These are phyloP conservation scores for Gallinago undulata DNA, from an alignment of 2,113 vertebrate genomes.

Conservation along the genomic window DNA sequence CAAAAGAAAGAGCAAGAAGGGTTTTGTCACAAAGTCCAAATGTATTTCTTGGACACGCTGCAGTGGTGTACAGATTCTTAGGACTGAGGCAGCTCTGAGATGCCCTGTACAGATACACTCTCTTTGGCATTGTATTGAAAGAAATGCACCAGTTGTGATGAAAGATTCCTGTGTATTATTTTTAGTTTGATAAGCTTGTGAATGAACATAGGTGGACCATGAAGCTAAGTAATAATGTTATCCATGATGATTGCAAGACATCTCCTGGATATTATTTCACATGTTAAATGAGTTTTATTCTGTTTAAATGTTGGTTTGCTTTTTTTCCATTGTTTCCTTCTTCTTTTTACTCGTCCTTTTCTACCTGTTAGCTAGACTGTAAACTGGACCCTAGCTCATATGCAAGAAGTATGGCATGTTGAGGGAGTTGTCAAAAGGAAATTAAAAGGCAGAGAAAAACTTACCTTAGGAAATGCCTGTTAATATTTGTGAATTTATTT, in stretches of 20 bases:
- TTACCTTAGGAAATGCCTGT: not conserved
- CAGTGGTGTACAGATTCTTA: not conserved
- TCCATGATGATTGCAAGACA: not conserved
- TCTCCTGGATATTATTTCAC: not conserved
- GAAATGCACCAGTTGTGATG: not conserved
- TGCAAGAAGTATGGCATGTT: not conserved
- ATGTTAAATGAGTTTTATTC: not conserved
- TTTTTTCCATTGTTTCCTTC: not conserved
- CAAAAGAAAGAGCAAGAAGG: not conserved
- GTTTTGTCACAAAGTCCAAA: not conserved
- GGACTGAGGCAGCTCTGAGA: not conserved
- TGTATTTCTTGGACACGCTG: not conserved
- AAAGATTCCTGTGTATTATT: not conserved
- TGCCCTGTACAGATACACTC: not conserved
- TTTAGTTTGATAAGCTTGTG: not conserved
- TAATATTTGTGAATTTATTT: not conserved
- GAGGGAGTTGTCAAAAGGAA: not conserved
- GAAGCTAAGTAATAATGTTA: not conserved
- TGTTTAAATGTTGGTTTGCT: not conserved
- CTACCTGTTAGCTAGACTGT: not conserved
- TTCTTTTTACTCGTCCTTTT: not conserved
- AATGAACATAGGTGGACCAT: not conserved
- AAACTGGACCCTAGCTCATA: not conserved
- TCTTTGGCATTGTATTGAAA: not conserved
- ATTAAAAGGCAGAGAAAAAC: not conserved